Conservation (phyloP, 2,888 invertebrate species). For the Volucella zonaria region DNA sequence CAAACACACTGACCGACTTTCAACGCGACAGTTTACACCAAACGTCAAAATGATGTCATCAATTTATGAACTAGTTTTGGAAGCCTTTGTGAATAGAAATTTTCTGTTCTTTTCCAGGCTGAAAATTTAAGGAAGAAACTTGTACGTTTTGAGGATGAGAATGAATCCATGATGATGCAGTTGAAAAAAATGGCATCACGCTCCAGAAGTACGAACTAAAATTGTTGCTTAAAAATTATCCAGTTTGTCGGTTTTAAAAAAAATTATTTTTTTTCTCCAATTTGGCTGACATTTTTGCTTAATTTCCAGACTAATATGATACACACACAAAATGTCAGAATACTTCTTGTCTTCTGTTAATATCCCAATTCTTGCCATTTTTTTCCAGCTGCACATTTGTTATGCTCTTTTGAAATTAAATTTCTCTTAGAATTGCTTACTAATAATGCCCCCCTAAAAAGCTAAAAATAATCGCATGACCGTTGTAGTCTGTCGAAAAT, state of each 20-base stretch:
- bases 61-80: too few relatives aligned
- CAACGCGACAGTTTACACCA: neutral
- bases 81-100: conserved; percentile 23
- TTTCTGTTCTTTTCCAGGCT: conserved; percentile 85
- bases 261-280: conserved; percentile 21
- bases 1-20: neutral
- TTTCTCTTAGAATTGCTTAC: conserved; percentile 14
- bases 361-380: conserved; percentile 82
- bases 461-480: conserved; percentile 39
- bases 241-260: conserved; percentile 31
- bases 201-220: conserved; percentile 88
- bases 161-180: conserved; percentile 96
- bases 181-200: conserved; percentile 97
- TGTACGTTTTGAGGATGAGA: conserved; percentile 97
- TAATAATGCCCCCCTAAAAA: conserved; percentile 23
- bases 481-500: conserved; percentile 8
- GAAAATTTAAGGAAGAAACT: conserved; percentile 94
- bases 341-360: conserved; percentile 52
- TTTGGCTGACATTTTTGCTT: conserved; percentile 62
- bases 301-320: conserved; percentile 51
- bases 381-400: conserved; percentile 83
- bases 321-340: conserved; percentile 38
- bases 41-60: too few relatives aligned
- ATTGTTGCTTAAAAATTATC: conserved; percentile 21
- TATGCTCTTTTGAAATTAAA: conserved; percentile 1